phyloP scores from a whole-genome alignment of 2,113 vertebrate species.

The Pachypanchax playfairii region DNA sequence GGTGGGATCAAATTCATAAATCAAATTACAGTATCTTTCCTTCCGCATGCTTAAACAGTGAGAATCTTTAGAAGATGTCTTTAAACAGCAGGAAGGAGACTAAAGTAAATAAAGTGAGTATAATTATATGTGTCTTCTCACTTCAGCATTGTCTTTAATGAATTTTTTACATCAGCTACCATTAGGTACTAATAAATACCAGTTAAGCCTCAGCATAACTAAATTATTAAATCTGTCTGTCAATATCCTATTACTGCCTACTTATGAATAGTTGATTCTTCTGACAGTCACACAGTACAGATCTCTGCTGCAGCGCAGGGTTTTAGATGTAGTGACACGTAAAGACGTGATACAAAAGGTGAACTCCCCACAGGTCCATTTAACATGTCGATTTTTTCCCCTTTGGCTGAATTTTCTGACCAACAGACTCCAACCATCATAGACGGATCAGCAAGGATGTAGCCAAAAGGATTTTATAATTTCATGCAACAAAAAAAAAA shows the following conservation, averaged over 20 bases:
- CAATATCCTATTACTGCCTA: constrained; percentile 88
- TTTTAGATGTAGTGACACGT: constrained; percentile 79
- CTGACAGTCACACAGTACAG: constrained; percentile 87
- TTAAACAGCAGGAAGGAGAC: constrained; percentile 50
- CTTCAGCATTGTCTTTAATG: constrained; percentile 78
- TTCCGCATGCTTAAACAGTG: constrained; percentile 63
- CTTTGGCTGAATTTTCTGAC: too few species aligned
- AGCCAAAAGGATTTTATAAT: too few species aligned
- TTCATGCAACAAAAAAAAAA: too few species aligned
- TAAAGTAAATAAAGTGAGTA: constrained; percentile 79
- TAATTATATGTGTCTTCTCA: constrained; percentile 81
- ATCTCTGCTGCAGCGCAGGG: constrained; percentile 80
- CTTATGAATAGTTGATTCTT: constrained; percentile 99
- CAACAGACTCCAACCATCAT: too few species aligned
- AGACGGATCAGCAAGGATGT: too few species aligned
- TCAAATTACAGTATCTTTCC: constrained; percentile 82
- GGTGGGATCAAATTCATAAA: constrained; percentile 84
- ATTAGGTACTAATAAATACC: constrained; percentile 85
- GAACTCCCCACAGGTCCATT: too few species aligned
- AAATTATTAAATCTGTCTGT: constrained; percentile 94
- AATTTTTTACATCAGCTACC: constrained; percentile 88
- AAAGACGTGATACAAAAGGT: too few species aligned
- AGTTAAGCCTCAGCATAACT: constrained; percentile 88
- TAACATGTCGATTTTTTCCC: too few species aligned
- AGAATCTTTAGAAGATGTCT: constrained; percentile 58